Conservation (phyloP, 2,888 invertebrate species). For the Cephus spinipes region DNA sequence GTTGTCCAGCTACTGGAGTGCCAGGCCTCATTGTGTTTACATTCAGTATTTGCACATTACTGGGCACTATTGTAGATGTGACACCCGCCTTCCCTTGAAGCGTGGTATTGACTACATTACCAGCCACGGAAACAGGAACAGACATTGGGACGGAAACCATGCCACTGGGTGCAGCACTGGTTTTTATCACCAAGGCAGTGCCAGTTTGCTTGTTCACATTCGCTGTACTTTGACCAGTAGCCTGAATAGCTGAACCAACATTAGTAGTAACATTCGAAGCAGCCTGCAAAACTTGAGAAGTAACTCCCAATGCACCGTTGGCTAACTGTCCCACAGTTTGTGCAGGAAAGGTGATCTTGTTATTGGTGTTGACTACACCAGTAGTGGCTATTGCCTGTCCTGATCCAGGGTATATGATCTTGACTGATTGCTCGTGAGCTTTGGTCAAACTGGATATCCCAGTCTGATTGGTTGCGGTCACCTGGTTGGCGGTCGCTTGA, state of each 20-base stretch:
- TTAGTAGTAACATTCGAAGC: constrained; percentile 60
- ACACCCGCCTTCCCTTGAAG: constrained; percentile 58
- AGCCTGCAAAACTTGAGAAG: constrained; percentile 69
- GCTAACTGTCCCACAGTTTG: constrained; percentile 72
- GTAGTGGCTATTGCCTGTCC: constrained; percentile 60
- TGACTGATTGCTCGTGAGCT: constrained; percentile 59
- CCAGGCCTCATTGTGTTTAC: constrained; percentile 78
- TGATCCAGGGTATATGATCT: constrained; percentile 63
- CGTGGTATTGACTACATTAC: constrained; percentile 47
- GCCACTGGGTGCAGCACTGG: constrained; percentile 58
- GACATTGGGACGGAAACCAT: constrained; percentile 66
- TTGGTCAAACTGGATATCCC: constrained; percentile 43
- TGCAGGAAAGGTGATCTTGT: constrained; percentile 74
- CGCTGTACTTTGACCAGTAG: constrained; percentile 49
- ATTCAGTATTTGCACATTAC: constrained; percentile 87
- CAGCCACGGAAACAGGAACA: constrained; percentile 56
- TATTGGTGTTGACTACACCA: constrained; percentile 68
- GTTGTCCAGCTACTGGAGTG: constrained; percentile 77
- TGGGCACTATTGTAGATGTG: constrained; percentile 74
- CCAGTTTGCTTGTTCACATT: constrained; percentile 55
- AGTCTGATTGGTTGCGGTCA: constrained; percentile 33
- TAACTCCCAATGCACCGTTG: constrained; percentile 78
- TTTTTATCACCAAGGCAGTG: constrained; percentile 67
- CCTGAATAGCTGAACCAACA: constrained; percentile 39
- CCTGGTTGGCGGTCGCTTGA: constrained; percentile 51